These are phyloP conservation scores for Staurois parvus DNA, from an alignment of 2,797 vertebrate species.

Conservation along the genomic window DNA sequence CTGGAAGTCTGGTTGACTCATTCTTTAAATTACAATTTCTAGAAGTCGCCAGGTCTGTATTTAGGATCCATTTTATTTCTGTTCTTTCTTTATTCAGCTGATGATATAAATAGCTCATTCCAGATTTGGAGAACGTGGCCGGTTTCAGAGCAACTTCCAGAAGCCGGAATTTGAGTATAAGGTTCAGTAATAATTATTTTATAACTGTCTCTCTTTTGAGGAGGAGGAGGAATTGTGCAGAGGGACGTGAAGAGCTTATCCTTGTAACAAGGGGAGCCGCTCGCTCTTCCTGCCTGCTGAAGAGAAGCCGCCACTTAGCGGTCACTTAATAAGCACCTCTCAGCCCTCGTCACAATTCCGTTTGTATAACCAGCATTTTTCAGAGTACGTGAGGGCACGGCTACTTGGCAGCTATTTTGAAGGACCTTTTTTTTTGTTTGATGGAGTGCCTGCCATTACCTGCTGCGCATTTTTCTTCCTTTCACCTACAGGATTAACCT, in stretches of 20 bases:
- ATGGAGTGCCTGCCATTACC: neutral
- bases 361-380: neutral
- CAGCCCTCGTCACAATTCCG: neutral
- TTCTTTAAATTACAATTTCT: too few species aligned
- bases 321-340: slow-evolving; percentile 11
- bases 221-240: too few species aligned
- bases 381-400: neutral
- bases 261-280: neutral
- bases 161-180: too few species aligned
- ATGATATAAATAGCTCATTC: too few species aligned
- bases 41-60: too few species aligned
- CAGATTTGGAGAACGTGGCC: too few species aligned
- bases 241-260: neutral
- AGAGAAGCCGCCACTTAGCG: slow-evolving; percentile 4
- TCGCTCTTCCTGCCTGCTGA: neutral
- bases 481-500: slow-evolving; percentile 34
- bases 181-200: too few species aligned
- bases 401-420: neutral
- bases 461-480: neutral
- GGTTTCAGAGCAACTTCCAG: too few species aligned
- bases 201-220: too few species aligned
- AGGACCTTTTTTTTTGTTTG: neutral
- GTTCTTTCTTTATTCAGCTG: too few species aligned
- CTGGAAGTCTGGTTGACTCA: too few species aligned
- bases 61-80: too few species aligned